Evolutionary conservation across 1,140 invertebrate species (phyloP), one percentile per base, ranked within the genome.

Genomic region (Proales similis): DNA sequence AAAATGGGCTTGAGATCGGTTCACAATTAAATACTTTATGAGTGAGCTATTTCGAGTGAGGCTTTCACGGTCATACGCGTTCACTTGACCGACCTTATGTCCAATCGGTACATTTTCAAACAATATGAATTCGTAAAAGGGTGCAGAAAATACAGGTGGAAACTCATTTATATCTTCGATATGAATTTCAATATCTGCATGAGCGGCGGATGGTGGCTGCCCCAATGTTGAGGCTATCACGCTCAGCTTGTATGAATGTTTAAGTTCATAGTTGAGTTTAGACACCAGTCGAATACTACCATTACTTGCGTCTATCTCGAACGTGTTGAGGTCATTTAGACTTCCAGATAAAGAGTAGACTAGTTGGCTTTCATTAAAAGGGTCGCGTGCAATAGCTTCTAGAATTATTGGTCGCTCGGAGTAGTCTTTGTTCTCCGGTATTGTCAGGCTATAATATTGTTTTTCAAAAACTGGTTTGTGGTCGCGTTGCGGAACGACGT

Each of bases 41-140:
- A n/a, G n/a, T n/a, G n/a, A n/a, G n/a, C n/a, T n/a, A n/a, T n/a
- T n/a, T n/a, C 14, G 33, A 42, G 4, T 57, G 5, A 17, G 36
- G 19, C 36, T 39, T 19, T 57, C 48, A 12, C 48, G 48, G 11
- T 53, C 48, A 9, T 38, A 53, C 1, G 51, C 33, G 17, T 24
- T 7, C 2, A 57, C 36, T 3, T 29, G 51, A n/a, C 51, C 51
- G 30, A 57, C 45, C 45, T 57, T 24, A 1, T 36, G 45, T 22
- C 36, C 19, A 9, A 14, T 12, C 0, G n/a, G 7, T 7, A 42
- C 7, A 26, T 39, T 11, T 9, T 57, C 51, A n/a, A 57, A 57
- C 6, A 29, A n/a, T 14, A 57, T 57, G n/a, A 57, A 57, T n/a
- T 57, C 51, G 45, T 57, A 57, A 57, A 57, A 57, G 11, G 51